These are phyloP conservation scores for Sigmodon hispidus DNA, from an alignment of 2,113 vertebrate genomes.

Conservation along the genomic window DNA sequence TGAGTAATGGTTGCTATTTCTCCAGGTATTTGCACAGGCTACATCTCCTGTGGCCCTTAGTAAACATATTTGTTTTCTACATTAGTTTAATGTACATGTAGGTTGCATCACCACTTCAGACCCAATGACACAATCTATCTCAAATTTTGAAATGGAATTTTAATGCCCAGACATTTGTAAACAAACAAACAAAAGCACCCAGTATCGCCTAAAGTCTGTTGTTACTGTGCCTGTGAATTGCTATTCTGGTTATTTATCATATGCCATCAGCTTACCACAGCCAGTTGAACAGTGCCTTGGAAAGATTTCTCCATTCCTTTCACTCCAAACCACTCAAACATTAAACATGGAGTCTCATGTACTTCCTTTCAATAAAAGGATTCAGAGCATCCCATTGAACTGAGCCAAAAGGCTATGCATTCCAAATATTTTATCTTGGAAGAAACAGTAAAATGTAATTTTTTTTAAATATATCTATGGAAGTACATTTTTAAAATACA, in stretches of 20 bases:
- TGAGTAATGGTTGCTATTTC: neutral
- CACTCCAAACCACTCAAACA: slow-evolving; percentile 14
- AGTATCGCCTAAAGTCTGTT: neutral
- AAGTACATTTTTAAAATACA: neutral
- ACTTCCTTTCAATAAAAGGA: neutral
- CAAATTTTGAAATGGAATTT: slow-evolving; percentile 45
- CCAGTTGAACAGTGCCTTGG: neutral
- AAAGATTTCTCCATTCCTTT: neutral
- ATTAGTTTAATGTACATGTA: neutral
- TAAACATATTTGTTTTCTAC: slow-evolving; percentile 55
- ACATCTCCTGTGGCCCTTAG: neutral
- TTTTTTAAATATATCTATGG: neutral
- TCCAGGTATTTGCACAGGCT: neutral
- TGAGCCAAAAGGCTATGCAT: neutral
- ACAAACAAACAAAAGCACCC: neutral
- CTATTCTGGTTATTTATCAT: slow-evolving; percentile 19
- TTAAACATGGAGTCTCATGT: neutral
- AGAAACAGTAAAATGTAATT: slow-evolving; percentile 25
- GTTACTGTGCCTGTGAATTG: slow-evolving; percentile 45
- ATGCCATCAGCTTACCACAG: slow-evolving; percentile 20
- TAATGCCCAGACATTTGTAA: neutral
- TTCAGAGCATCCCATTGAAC: neutral
- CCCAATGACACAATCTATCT: slow-evolving; percentile 2
- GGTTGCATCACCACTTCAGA: neutral
- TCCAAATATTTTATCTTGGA: slow-evolving; percentile 4